phyloP scores from a whole-genome alignment of 2,888 invertebrate species.

The Platerodrilus igneus region DNA sequence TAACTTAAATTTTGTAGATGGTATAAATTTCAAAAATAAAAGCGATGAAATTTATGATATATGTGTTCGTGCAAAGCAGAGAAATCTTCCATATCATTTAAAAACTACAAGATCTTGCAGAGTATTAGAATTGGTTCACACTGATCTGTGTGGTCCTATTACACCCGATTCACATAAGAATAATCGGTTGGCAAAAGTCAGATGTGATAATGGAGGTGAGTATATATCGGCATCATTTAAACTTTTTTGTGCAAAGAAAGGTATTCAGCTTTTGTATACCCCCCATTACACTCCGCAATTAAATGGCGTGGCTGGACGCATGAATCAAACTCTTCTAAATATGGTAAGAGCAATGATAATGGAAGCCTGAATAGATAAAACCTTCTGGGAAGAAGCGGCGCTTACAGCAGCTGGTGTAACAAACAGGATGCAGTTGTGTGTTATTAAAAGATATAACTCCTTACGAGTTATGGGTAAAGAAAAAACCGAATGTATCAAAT shows the following conservation, averaged over 20 bases:
- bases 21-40: constrained; percentile 2
- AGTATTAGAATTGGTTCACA: not conserved
- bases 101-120: constrained; percentile 5
- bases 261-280: constrained; percentile 18
- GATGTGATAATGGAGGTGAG: constrained; percentile 16
- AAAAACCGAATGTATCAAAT: too few relatives aligned
- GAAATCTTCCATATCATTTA: too few relatives aligned
- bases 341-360: constrained; percentile 9
- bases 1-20: constrained; percentile 6
- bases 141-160: too few relatives aligned
- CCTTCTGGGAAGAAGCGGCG: constrained; percentile 10
- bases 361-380: constrained; percentile 24
- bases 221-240: constrained; percentile 10
- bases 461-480: too few relatives aligned
- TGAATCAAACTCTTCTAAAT: constrained; percentile 14
- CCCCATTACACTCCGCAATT: constrained; percentile 14
- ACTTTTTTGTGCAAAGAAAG: constrained; percentile 16
- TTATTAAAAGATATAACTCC: too few relatives aligned
- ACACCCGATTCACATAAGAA: too few relatives aligned
- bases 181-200: not conserved
- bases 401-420: constrained; percentile 26
- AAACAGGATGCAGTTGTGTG: constrained; percentile 36
- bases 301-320: constrained; percentile 14
- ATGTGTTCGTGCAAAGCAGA: too few relatives aligned
- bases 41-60: not conserved